Percentiles rank a stretch among this genome's conserved stretches.
Conservation (phyloP, 2,888 invertebrate genomes). For the Drosophila demipolita region DNA sequence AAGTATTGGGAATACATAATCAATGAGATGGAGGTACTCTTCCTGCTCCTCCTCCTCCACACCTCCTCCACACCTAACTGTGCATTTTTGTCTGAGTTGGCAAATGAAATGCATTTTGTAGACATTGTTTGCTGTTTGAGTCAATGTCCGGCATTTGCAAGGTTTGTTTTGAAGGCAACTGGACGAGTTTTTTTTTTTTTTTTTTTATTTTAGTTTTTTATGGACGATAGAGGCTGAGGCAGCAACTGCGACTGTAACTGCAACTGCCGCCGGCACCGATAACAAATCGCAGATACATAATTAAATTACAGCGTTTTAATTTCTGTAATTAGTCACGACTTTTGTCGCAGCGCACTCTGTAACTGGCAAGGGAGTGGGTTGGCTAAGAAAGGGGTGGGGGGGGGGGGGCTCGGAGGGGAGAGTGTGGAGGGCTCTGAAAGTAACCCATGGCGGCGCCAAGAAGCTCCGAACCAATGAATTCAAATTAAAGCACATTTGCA, state of each 20-base stretch:
- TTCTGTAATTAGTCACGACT: slow-evolving; percentile 86
- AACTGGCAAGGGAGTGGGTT: not conserved
- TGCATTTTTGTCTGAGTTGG: slow-evolving; percentile 30
- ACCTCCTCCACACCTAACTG: not conserved
- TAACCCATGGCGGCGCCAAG: slow-evolving; percentile 60
- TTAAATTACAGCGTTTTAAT: slow-evolving; percentile 86
- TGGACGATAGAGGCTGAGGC: slow-evolving; percentile 44
- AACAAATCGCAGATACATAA: slow-evolving; percentile 85
- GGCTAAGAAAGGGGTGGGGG: slow-evolving; percentile 12
- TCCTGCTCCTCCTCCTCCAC: not conserved
- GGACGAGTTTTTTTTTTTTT: slow-evolving; percentile 34
- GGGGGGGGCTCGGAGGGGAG: not conserved
- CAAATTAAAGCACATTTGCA: slow-evolving; percentile 67
- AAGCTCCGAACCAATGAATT: slow-evolving; percentile 54
- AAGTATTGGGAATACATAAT: not conserved
- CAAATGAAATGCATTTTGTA: slow-evolving; percentile 58
- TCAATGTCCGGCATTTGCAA: slow-evolving; percentile 34
- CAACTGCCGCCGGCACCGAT: slow-evolving; percentile 73
- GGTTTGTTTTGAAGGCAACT: slow-evolving; percentile 35
- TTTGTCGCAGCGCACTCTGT: slow-evolving; percentile 60
- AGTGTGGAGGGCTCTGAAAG: not conserved
- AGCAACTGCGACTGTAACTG: slow-evolving; percentile 15
- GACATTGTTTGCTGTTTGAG: slow-evolving; percentile 25
- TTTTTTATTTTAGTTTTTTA: slow-evolving; percentile 15
- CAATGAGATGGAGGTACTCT: not conserved